phyloP scores from a whole-genome alignment of 2,888 invertebrate genomes.

The Eueremaeus valkanovi region DNA sequence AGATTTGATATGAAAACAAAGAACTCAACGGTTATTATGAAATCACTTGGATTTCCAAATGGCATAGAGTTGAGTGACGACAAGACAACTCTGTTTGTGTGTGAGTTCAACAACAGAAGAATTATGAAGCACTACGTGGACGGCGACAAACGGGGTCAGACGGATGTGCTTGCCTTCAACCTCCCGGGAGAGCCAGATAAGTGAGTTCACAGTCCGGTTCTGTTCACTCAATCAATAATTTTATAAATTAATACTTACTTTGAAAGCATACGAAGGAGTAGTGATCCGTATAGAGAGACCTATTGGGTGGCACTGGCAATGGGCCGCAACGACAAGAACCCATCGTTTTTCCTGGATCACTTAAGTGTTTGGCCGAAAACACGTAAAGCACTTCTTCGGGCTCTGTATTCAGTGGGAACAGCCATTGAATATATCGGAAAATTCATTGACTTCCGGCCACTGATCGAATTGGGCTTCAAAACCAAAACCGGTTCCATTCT shows the following conservation, averaged over 20 bases:
- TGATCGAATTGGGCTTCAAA: conserved; percentile 32
- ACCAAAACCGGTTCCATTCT: conserved; percentile 18
- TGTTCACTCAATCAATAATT: not conserved
- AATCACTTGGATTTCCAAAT: conserved; percentile 78
- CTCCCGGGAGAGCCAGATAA: conserved; percentile 65
- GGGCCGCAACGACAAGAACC: conserved; percentile 38
- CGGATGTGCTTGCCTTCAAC: conserved; percentile 74
- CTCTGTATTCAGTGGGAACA: conserved; percentile 36
- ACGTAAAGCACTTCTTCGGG: conserved; percentile 38
- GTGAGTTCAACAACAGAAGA: conserved; percentile 65
- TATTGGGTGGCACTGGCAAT: conserved; percentile 52
- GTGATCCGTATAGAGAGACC: conserved; percentile 50
- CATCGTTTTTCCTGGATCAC: conserved; percentile 40
- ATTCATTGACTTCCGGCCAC: not conserved
- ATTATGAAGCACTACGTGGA: conserved; percentile 68
- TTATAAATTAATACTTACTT: not conserved
- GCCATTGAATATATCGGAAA: conserved; percentile 31
- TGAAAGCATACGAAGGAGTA: conserved; percentile 51
- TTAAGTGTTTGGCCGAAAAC: conserved; percentile 40
- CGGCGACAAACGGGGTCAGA: conserved; percentile 73
- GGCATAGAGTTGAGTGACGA: conserved; percentile 76
- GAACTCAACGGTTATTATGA: conserved; percentile 53
- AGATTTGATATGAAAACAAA: conserved; percentile 74
- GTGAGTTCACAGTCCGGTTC: not conserved
- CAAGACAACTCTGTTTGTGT: conserved; percentile 73